Evolutionary conservation across 2,797 vertebrate species (phyloP).

Genomic region (Naso thynnoides): DNA sequence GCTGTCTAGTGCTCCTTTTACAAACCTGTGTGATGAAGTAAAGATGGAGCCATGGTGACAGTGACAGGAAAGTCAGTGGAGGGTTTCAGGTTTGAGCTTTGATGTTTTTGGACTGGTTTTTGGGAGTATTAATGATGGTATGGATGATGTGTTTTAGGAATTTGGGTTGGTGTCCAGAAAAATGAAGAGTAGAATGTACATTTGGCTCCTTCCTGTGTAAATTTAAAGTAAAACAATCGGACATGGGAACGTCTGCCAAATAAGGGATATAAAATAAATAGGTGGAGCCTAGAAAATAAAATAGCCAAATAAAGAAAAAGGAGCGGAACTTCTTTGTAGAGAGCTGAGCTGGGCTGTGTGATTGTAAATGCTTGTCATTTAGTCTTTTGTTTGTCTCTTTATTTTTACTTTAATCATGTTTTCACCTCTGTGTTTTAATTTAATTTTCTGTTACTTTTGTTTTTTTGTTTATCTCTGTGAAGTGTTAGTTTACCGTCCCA

Average conservation of each 20-base stretch:
- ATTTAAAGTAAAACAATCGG: conserved; percentile 12
- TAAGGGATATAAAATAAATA: conserved; percentile 31
- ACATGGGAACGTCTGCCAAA: conserved; percentile 56
- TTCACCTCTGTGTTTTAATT: conserved; percentile 31
- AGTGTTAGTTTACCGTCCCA: conserved; percentile 80
- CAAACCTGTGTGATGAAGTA: conserved; percentile 18
- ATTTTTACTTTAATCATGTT: conserved; percentile 58
- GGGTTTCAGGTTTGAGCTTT: conserved; percentile 24
- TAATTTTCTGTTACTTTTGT: conserved; percentile 48
- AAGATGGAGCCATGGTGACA: neutral
- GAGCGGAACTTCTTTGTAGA: conserved; percentile 28
- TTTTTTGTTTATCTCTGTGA: conserved; percentile 63
- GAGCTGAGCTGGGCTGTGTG: conserved; percentile 63
- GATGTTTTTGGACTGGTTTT: neutral
- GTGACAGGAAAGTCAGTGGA: conserved; percentile 17
- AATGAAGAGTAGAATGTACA: conserved; percentile 44
- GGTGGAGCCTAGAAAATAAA: conserved; percentile 16
- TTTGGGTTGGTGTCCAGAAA: neutral
- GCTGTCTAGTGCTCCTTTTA: conserved; percentile 40
- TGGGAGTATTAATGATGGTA: neutral
- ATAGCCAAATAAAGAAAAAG: conserved; percentile 55
- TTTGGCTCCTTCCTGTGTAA: conserved; percentile 14
- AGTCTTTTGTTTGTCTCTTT: conserved; percentile 56
- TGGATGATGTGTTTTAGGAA: conserved; percentile 6
- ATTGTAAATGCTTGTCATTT: conserved; percentile 75